Conservation (phyloP, 2,888 invertebrate species). For the Ariolimax columbianus region DNA sequence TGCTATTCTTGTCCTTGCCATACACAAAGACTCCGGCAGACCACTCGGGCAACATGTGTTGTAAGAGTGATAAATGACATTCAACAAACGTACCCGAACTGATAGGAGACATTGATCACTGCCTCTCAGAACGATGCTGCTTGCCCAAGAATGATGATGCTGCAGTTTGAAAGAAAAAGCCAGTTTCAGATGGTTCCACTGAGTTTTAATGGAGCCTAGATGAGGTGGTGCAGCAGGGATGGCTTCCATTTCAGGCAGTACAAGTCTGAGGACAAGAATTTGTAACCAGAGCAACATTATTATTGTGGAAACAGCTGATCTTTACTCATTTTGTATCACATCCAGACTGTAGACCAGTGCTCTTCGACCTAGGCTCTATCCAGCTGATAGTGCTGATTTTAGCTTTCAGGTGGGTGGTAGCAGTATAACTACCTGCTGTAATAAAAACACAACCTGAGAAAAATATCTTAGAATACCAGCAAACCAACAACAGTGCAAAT, state of each 20-base stretch:
- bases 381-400: too few species aligned
- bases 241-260: slow-evolving; percentile 20
- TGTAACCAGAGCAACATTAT: neutral
- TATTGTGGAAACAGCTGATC: neutral
- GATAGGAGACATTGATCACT: slow-evolving; percentile 29
- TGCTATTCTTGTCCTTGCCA: too few species aligned
- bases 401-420: too few species aligned
- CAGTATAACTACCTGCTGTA: too few species aligned
- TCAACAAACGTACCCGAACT: neutral
- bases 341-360: neutral
- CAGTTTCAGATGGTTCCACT: slow-evolving; percentile 3
- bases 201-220: slow-evolving; percentile 2
- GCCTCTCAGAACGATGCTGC: slow-evolving; percentile 34
- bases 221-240: neutral
- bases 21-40: too few species aligned
- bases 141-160: neutral
- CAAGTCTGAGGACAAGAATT: slow-evolving; percentile 23
- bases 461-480: too few species aligned
- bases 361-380: too few species aligned
- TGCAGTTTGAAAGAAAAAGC: slow-evolving; percentile 14
- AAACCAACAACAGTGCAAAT: too few species aligned
- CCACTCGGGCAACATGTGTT: too few species aligned
- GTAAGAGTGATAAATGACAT: too few species aligned
- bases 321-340: neutral
- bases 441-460: too few species aligned